Conservation (phyloP, 2,888 invertebrate species). For the Dicyrtoma fusca region DNA sequence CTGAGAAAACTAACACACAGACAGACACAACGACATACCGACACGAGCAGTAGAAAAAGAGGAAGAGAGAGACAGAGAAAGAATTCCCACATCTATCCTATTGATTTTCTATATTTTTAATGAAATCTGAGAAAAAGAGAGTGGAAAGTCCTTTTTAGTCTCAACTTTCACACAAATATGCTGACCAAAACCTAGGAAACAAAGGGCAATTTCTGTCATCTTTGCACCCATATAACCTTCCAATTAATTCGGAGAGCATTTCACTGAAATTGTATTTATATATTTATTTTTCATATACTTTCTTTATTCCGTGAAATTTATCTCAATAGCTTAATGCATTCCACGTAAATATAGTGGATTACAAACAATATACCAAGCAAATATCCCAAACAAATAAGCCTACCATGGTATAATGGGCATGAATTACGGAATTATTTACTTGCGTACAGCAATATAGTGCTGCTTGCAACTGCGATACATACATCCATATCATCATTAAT, state of each 20-base stretch:
- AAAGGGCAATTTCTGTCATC: too few relatives aligned
- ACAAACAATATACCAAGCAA: too few relatives aligned
- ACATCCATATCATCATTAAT: too few relatives aligned
- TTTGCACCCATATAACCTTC: too few relatives aligned
- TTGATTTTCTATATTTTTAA: constrained; percentile 26
- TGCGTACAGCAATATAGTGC: too few relatives aligned
- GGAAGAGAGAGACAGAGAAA: constrained; percentile 1
- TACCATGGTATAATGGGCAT: too few relatives aligned
- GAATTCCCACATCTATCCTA: constrained; percentile 20
- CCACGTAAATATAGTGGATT: too few relatives aligned
- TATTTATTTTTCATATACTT: background rate
- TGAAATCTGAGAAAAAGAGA: constrained; percentile 7
- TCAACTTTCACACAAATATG: background rate
- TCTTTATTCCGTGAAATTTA: background rate
- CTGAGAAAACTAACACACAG: constrained; percentile 3
- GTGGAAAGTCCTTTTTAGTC: background rate
- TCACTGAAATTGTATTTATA: background rate
- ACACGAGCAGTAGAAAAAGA: background rate
- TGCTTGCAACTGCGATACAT: too few relatives aligned
- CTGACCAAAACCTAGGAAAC: background rate
- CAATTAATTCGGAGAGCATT: too few relatives aligned
- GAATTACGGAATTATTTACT: too few relatives aligned
- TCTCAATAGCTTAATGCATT: background rate
- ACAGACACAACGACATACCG: background rate
- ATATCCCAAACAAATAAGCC: too few relatives aligned